phyloP scores from a whole-genome alignment of 2,113 vertebrate genomes.

The Pelecanus crispus region DNA sequence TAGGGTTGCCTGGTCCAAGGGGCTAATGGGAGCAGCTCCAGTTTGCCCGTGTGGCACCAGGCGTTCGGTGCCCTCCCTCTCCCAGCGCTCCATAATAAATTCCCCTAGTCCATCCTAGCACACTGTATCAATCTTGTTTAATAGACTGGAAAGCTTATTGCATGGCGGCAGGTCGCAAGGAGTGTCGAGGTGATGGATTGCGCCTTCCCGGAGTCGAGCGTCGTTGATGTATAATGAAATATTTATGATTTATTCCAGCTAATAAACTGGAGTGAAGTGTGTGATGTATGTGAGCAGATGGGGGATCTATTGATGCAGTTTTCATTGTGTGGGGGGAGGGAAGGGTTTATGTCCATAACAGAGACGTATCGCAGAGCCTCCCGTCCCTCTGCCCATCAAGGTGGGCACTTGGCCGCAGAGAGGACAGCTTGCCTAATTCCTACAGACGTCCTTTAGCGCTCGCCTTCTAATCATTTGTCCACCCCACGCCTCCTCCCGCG shows the following conservation, averaged over 20 bases:
- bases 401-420: neutral
- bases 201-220: constrained; percentile 75
- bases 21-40: neutral
- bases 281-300: constrained; percentile 90
- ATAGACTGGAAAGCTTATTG: constrained; percentile 88
- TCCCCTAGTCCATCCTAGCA: constrained; percentile 80
- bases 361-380: neutral
- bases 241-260: constrained; percentile 95
- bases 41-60: fast-evolving
- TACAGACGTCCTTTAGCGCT: neutral
- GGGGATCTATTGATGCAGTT: constrained; percentile 77
- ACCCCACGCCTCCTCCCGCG: neutral
- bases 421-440: neutral
- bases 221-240: constrained; percentile 88
- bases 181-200: constrained; percentile 87
- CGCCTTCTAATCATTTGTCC: neutral
- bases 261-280: constrained; percentile 91
- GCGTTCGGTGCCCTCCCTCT: neutral
- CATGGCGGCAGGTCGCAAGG: constrained; percentile 71
- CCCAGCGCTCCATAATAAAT: constrained; percentile 80
- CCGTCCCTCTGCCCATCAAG: neutral
- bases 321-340: neutral
- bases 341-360: neutral
- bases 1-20: neutral
- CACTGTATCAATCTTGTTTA: constrained; percentile 93